phyloP scores from a whole-genome alignment of 2,797 vertebrate species.

The Oreortyx pictus region DNA sequence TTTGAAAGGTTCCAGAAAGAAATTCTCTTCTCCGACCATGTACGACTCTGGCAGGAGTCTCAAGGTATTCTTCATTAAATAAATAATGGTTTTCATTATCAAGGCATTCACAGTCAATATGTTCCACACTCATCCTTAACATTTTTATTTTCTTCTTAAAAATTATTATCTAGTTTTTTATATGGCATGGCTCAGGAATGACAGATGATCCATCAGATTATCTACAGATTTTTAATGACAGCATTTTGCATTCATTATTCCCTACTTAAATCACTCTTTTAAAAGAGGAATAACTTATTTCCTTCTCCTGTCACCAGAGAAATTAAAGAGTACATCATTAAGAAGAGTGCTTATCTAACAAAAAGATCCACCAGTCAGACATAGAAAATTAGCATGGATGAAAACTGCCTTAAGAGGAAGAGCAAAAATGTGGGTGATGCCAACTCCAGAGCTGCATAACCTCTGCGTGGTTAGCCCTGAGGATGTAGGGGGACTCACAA shows the following conservation, averaged over 20 bases:
- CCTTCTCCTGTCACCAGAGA: constrained; percentile 62
- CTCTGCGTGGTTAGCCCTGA: fast-evolving
- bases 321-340: constrained; percentile 56
- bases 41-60: neutral
- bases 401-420: neutral
- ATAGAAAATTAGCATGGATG: neutral
- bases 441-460: neutral
- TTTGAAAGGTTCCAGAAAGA: neutral
- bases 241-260: constrained; percentile 74
- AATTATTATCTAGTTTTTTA: neutral
- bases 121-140: constrained; percentile 12
- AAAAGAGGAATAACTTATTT: constrained; percentile 62
- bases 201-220: constrained; percentile 73
- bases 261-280: constrained; percentile 62
- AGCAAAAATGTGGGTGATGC: neutral
- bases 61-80: neutral
- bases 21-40: neutral
- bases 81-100: constrained; percentile 3
- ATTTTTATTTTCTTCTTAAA: neutral
- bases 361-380: neutral
- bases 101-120: neutral
- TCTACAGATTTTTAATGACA: constrained; percentile 63
- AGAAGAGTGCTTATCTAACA: constrained; percentile 32
- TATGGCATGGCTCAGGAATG: constrained; percentile 29
- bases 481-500: neutral